phyloP scores from a whole-genome alignment of 2,888 invertebrate genomes.

The Eucera pruinosa region DNA sequence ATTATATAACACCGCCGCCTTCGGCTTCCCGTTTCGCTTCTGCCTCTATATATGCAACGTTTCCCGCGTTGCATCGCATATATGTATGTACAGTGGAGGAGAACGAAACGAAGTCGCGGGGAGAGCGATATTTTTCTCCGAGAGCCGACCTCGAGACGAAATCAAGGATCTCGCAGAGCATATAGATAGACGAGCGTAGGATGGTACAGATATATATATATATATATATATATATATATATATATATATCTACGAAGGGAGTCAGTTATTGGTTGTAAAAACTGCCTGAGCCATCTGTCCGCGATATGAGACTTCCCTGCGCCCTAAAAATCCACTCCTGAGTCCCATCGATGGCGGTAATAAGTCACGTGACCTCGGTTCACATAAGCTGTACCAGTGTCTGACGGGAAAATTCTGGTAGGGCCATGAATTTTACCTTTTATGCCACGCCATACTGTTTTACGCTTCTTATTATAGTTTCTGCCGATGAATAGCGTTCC shows the following conservation, averaged over 20 bases:
- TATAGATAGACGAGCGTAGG: conserved; percentile 29
- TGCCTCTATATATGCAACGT: neutral
- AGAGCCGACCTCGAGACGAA: conserved; percentile 30
- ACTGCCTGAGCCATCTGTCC: conserved; percentile 75
- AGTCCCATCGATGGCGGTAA: conserved; percentile 62
- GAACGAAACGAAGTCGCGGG: conserved; percentile 29
- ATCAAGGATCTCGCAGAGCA: conserved; percentile 46
- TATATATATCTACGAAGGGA: conserved; percentile 18
- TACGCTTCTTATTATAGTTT: neutral
- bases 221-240: too few relatives aligned
- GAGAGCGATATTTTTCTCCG: conserved; percentile 47
- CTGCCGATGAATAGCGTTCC: neutral
- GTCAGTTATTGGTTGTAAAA: conserved; percentile 76
- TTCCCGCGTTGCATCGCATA: neutral
- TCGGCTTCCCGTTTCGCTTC: neutral
- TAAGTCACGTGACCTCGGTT: conserved; percentile 60
- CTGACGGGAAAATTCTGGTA: neutral
- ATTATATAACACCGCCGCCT: conserved; percentile 20
- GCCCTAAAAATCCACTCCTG: conserved; percentile 76
- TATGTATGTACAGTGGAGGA: neutral
- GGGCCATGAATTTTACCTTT: neutral
- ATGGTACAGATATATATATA: conserved; percentile 45
- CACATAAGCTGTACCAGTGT: neutral
- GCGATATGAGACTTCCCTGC: conserved; percentile 73
- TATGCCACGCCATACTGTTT: neutral